phyloP scores from a whole-genome alignment of 2,888 invertebrate species.

The Erebia aethiops region DNA sequence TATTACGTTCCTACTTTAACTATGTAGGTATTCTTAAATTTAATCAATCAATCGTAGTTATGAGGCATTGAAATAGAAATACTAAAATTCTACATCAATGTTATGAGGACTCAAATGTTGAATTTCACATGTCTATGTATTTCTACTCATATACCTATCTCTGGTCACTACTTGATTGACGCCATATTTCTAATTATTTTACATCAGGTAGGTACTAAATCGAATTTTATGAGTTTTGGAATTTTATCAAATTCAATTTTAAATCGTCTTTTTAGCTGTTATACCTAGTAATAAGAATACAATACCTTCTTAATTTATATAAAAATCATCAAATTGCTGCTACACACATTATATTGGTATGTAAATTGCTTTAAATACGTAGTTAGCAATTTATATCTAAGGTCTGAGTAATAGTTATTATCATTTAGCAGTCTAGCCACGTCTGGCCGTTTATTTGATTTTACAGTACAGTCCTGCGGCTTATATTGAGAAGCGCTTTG shows the following conservation, averaged over 20 bases:
- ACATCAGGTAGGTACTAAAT: too few relatives aligned
- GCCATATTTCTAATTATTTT: background rate
- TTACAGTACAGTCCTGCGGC: slow-evolving; percentile 52
- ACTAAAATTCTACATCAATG: too few relatives aligned
- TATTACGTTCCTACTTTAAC: too few relatives aligned
- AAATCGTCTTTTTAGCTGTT: background rate
- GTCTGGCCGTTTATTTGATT: slow-evolving; percentile 53
- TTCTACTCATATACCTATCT: background rate
- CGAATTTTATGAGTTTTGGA: background rate
- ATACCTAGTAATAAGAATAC: background rate
- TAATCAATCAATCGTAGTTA: too few relatives aligned
- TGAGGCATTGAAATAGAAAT: too few relatives aligned
- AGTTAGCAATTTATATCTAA: slow-evolving; percentile 42
- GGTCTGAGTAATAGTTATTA: slow-evolving; percentile 40
- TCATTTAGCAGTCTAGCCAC: slow-evolving; percentile 51
- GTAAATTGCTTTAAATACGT: slow-evolving; percentile 43
- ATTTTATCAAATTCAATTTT: background rate
- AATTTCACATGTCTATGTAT: background rate
- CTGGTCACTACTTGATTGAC: background rate
- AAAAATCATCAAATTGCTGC: background rate
- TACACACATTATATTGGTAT: slow-evolving; percentile 22
- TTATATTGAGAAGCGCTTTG: slow-evolving; percentile 36
- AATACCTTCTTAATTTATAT: background rate
- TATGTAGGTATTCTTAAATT: too few relatives aligned
- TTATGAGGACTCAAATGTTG: too few relatives aligned